Evolutionary conservation across 2,113 vertebrate species (phyloP).

Genomic region (Oreochromis spilurus): DNA sequence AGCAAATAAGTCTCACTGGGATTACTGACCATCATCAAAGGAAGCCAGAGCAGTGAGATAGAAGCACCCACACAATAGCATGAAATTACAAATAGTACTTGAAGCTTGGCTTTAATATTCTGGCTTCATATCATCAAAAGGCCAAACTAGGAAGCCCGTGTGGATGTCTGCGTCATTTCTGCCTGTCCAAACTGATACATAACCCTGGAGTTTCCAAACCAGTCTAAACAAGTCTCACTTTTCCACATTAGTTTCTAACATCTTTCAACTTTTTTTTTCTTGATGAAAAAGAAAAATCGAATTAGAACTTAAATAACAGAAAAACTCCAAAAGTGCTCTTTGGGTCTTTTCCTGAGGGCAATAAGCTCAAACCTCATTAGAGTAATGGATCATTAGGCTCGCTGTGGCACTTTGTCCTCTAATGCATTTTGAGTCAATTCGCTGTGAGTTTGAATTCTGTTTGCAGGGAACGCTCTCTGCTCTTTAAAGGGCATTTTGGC

Average conservation of each 20-base stretch:
- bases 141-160: not conserved
- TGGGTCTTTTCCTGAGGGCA: not conserved
- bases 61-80: not conserved
- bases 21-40: not conserved
- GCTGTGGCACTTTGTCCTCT: not conserved
- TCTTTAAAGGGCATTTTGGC: conserved; percentile 35
- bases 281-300: not conserved
- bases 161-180: not conserved
- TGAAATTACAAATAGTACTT: fast-evolving
- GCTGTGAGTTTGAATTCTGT: not conserved
- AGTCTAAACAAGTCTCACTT: not conserved
- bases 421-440: not conserved
- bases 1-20: not conserved
- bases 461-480: not conserved
- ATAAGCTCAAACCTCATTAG: conserved; percentile 12
- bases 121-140: not conserved
- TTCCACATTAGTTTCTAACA: not conserved
- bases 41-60: not conserved
- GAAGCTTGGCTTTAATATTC: not conserved
- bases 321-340: not conserved
- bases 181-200: not conserved
- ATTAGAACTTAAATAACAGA: not conserved
- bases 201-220: not conserved
- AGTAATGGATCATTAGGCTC: not conserved
- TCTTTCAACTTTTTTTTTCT: not conserved